Base-by-base conservation (phyloP, 2,113 vertebrate genomes). In the Otus sunia region DNA sequence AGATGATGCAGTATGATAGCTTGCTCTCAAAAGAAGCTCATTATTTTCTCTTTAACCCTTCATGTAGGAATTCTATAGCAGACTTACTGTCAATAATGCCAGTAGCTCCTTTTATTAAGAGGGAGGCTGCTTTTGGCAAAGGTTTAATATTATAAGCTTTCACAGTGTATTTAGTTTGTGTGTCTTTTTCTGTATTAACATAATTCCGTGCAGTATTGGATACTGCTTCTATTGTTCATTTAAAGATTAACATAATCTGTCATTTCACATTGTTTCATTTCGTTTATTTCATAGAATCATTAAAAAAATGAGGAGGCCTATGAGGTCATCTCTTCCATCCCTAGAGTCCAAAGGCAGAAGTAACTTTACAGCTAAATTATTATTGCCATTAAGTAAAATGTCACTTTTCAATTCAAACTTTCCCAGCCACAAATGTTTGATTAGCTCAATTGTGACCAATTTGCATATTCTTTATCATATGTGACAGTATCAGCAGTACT, bases 31-130 rank as follows among this genome's bases (percentile, higher is more conserved):
- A 60, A 81, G 90, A 73, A 73, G 49, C 56, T 90, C 7, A 36
- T 66, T 83, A 53, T 73, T 62, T 94, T 87, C 92, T 45, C 67
- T 94, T 88, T 92, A 96, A 85, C 94, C 74, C 71, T 71, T 95
- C 20, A 26, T 36, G 39, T 47, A 94, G 50, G 34, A 80, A 43
- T 58, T 36, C 26, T 37, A 2, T 30, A 59, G 37, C 83, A 45
- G 90, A 29, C 11, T 23, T 64, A 67, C 36, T 87, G 69, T 36
- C 25, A 82, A 8, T 72, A 84, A 43, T 56, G 19, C 17, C 47
- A 52, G 5, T 20, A 93, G 32, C 39, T 91, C 25, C 9, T 52
- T 85, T 64, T 39, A 34, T 30, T 59, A 55, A 88, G 34, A 80
- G 34, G 19, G 32, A 60, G 10, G 25, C 29, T 92, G 49, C 72